phyloP scores from a whole-genome alignment of 2,797 vertebrate genomes.

The Crax fasciolata region DNA sequence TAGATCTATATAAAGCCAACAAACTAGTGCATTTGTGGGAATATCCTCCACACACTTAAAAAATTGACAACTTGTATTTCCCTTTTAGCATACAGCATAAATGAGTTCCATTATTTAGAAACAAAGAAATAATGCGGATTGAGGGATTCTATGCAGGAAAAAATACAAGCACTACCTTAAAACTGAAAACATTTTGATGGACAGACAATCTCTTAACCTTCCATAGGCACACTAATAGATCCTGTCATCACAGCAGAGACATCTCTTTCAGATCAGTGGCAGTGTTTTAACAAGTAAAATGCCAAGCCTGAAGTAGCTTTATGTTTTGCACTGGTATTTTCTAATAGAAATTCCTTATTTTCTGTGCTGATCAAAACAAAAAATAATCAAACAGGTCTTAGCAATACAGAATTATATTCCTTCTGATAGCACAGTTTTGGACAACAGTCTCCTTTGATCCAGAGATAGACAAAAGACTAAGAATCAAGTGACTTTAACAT shows the following conservation, averaged over 20 bases:
- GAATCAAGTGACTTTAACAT: neutral
- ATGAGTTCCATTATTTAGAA: neutral
- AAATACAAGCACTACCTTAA: neutral
- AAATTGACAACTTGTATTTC: neutral
- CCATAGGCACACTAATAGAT: neutral
- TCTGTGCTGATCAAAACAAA: neutral
- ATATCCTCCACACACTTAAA: neutral
- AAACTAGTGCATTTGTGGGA: neutral
- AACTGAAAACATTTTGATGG: neutral
- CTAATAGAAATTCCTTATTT: neutral
- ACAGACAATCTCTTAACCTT: neutral
- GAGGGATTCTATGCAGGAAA: neutral
- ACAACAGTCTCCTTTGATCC: neutral
- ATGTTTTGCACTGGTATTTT: neutral
- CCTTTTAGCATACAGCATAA: neutral
- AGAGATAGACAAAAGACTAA: neutral
- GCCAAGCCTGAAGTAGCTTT: neutral
- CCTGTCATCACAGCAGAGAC: neutral
- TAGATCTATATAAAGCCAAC: neutral
- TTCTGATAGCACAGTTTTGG: neutral
- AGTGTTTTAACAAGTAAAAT: neutral
- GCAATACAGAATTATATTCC: neutral
- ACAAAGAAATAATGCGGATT: fast-evolving
- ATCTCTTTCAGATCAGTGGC: neutral
- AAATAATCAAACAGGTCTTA: neutral